Percentiles rank a stretch among this genome's conserved stretches.
Evolutionary conservation across 2,888 invertebrate species (phyloP).

Genomic region (Palloptera scutellata): DNA sequence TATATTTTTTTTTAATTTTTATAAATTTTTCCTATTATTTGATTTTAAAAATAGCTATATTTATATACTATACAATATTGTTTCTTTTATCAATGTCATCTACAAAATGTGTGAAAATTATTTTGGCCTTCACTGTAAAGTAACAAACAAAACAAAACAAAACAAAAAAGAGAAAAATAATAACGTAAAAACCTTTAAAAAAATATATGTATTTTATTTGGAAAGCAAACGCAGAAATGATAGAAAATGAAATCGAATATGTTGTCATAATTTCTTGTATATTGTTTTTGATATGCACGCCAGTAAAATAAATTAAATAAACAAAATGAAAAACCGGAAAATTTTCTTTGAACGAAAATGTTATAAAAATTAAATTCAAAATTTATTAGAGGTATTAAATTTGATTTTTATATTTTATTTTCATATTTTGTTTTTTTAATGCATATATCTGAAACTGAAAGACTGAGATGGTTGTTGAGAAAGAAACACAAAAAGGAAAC

Average conservation of each 20-base stretch:
- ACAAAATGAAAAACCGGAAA: neutral
- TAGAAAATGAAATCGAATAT: conserved; percentile 24
- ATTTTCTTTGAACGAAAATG: neutral
- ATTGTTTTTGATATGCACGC: conserved; percentile 17
- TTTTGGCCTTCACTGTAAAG: conserved; percentile 13
- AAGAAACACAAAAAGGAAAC: conserved; percentile 33
- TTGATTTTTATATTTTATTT: conserved; percentile 24
- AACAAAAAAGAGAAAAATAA: conserved; percentile 7
- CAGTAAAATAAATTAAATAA: conserved; percentile 17
- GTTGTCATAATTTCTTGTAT: conserved; percentile 21
- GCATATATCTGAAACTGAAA: conserved; percentile 58
- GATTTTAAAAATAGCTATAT: neutral
- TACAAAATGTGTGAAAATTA: conserved; percentile 9
- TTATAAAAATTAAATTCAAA: conserved; percentile 1
- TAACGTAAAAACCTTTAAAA: conserved; percentile 7
- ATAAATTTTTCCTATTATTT: too few relatives aligned
- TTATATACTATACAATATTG: conserved; percentile 3
- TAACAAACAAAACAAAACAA: neutral
- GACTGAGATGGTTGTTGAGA: conserved; percentile 61
- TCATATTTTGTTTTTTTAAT: conserved; percentile 15
- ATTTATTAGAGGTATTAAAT: conserved; percentile 14
- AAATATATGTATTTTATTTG: conserved; percentile 7
- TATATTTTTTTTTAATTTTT: too few relatives aligned
- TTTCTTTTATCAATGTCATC: conserved; percentile 22
- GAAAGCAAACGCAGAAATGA: neutral